Evolutionary conservation across 2,113 vertebrate species (phyloP).

Genomic region (Rafetus swinhoei): DNA sequence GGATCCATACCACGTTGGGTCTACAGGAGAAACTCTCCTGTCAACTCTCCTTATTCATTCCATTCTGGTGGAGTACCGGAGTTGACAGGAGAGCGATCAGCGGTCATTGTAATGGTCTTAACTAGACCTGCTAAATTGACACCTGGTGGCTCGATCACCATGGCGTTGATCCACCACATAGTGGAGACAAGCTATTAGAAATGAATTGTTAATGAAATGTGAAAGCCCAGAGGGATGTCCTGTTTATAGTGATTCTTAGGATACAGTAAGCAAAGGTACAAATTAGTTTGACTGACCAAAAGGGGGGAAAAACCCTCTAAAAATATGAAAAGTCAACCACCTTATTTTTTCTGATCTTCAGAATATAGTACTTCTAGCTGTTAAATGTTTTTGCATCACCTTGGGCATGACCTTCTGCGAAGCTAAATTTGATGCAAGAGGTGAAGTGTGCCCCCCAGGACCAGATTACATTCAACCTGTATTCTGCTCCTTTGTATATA

Average conservation of each 20-base stretch:
- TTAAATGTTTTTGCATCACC: background rate
- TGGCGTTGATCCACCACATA: too few species aligned
- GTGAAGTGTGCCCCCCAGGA: background rate
- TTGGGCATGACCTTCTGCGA: background rate
- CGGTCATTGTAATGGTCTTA: too few species aligned
- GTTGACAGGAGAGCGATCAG: too few species aligned
- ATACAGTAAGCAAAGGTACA: background rate
- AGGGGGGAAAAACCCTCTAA: background rate
- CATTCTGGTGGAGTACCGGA: too few species aligned
- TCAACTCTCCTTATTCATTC: too few species aligned
- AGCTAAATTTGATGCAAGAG: background rate
- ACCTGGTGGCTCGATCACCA: too few species aligned
- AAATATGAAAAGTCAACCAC: background rate
- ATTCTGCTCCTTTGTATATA: accelerated
- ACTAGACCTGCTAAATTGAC: background rate
- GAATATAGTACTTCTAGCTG: accelerated
- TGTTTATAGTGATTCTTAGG: background rate
- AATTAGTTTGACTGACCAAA: background rate
- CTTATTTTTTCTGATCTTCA: background rate
- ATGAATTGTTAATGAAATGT: background rate
- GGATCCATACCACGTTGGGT: too few species aligned
- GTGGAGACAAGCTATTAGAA: background rate
- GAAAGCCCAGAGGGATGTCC: background rate
- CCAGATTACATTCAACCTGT: background rate
- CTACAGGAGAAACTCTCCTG: too few species aligned